Evolutionary conservation across 2,888 invertebrate genomes (phyloP).

Genomic region (Caenorhabditis auriculariae): DNA sequence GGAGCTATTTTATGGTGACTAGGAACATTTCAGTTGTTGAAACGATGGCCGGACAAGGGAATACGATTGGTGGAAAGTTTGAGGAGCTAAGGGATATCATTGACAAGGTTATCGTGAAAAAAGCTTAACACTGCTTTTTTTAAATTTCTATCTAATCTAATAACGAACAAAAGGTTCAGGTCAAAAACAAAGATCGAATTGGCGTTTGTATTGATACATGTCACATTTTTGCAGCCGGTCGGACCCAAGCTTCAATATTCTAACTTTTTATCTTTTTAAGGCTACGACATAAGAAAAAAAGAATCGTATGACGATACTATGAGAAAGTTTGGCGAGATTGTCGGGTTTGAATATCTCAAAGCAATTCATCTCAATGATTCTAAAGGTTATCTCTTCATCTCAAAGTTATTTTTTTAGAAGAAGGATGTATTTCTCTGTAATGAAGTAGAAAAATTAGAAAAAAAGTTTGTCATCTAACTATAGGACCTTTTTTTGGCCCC

Average conservation of each 20-base stretch:
- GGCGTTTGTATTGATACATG: conserved; percentile 66
- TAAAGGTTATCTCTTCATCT: conserved; percentile 65
- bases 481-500: too few species aligned
- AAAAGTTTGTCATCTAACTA: too few species aligned
- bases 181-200: conserved; percentile 64
- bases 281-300: conserved; percentile 65
- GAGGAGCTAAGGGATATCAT: conserved; percentile 64
- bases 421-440: too few species aligned
- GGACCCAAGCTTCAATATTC: background rate
- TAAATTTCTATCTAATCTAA: too few species aligned
- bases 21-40: conserved; percentile 65
- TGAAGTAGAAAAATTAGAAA: too few species aligned
- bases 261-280: conserved; percentile 45
- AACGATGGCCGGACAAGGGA: conserved; percentile 65
- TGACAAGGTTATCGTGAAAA: too few species aligned
- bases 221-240: conserved; percentile 60
- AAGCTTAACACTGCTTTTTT: background rate
- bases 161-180: too few species aligned
- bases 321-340: conserved; percentile 64
- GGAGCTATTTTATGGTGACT: too few species aligned
- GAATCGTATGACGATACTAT: conserved; percentile 64
- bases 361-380: conserved; percentile 69
- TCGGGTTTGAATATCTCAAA: conserved; percentile 66
- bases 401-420: too few species aligned
- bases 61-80: conserved; percentile 66